Evolutionary conservation across 2,113 vertebrate genomes (phyloP).

Genomic region (Peromyscus californicus): DNA sequence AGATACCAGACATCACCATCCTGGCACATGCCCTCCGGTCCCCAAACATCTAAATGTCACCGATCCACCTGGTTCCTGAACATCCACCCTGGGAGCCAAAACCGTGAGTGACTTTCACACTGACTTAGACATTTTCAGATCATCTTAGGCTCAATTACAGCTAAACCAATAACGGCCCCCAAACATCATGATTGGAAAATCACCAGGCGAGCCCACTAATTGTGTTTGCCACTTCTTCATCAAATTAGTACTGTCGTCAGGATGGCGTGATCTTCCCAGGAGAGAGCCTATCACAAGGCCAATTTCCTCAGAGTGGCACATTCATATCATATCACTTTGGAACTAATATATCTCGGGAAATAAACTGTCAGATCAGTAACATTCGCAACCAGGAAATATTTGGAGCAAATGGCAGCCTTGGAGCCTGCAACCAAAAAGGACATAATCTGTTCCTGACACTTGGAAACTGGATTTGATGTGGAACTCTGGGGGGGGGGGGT

Average conservation of each 20-base stretch:
- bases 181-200: slow-evolving; percentile 69
- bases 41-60: slow-evolving; percentile 22
- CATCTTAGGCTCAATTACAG: slow-evolving; percentile 67
- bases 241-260: slow-evolving; percentile 57
- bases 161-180: slow-evolving; percentile 60
- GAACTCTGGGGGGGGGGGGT: not conserved
- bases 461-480: not conserved
- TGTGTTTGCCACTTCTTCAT: slow-evolving; percentile 39
- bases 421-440: not conserved
- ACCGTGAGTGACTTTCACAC: slow-evolving; percentile 27
- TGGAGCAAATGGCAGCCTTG: not conserved
- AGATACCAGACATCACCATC: not conserved
- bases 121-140: not conserved
- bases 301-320: slow-evolving; percentile 68
- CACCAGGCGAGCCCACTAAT: slow-evolving; percentile 1
- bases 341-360: slow-evolving; percentile 63
- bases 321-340: slow-evolving; percentile 68
- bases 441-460: slow-evolving; percentile 5
- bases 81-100: not conserved
- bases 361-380: slow-evolving; percentile 27
- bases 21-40: not conserved
- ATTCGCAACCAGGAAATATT: slow-evolving; percentile 48
- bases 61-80: not conserved
- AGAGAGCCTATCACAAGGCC: slow-evolving; percentile 59
- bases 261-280: slow-evolving; percentile 37